Evolutionary conservation across 2,888 invertebrate genomes (phyloP), one percentile per base, ranked within the genome.

Genomic region (Penaeus monodon): DNA sequence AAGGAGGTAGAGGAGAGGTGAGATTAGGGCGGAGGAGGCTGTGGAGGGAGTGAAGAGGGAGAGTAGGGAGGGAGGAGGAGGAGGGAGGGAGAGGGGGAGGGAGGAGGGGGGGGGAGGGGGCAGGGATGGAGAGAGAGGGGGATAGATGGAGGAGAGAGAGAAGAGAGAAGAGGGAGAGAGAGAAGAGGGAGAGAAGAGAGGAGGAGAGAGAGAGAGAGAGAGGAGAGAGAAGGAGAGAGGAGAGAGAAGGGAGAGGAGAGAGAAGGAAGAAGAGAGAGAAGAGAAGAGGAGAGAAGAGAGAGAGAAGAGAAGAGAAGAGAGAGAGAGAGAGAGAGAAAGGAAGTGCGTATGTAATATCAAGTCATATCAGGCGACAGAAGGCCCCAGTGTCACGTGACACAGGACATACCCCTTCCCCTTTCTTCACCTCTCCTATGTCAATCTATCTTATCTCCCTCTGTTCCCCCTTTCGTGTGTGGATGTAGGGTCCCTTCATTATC

Each of bases 401-500:
- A 27, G 29, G 73, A 73, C 73, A 29, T 22, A n/a, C 73, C 38
- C 73, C 73, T 73, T 38, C 73, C 29, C 73, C 73, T 73, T 38
- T 22, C 73, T 27, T 70, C 29, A 70, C 70, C 29, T 70, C 29
- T 29, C 29, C 29, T 3, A 70, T 70, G n/a, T 70, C 29, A 70
- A 29, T 70, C 4, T 70, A 29, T 24, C 14, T 70, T 70, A 70
- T 70, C 29, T 29, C 4, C 14, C n/a, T 17, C 29, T 29, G 10
- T 4, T 70, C n/a, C 29, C 29, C 29, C 57, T 57, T 57, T 57
- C 57, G 17, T 20, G 57, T 57, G 57, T 17, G 17, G 17, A 20
- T 20, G 57, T 10, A 44, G 2, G 57, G 57, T 0, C 57, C 57
- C 57, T 17, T 57, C 57, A 3, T 57, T 57, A 57, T 57, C 57